phyloP scores from a whole-genome alignment of 2,888 invertebrate species.

The Erebia ligea region DNA sequence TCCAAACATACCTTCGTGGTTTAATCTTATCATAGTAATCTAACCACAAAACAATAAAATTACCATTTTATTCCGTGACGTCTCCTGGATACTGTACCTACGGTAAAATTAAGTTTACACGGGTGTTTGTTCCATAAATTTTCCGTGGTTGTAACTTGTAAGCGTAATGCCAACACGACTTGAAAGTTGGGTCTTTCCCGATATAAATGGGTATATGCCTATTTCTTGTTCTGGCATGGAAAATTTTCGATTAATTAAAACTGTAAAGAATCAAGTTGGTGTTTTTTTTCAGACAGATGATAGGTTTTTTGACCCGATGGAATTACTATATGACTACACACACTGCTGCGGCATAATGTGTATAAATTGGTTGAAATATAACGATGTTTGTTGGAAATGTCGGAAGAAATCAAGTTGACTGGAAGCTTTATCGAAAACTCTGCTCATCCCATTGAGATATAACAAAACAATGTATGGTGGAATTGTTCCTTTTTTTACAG shows the following conservation, averaged over 20 bases:
- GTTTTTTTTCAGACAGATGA: background rate
- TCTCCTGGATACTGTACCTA: background rate
- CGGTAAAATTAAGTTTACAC: background rate
- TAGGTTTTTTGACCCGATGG: too few relatives aligned
- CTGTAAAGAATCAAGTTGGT: background rate
- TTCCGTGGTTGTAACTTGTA: background rate
- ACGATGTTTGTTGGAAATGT: too few relatives aligned
- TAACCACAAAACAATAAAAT: constrained; percentile 7
- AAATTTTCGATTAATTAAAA: background rate
- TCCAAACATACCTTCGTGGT: background rate
- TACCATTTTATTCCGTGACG: constrained; percentile 7
- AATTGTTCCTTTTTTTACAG: too few relatives aligned
- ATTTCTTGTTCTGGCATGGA: background rate
- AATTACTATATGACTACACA: too few relatives aligned
- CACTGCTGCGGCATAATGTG: too few relatives aligned
- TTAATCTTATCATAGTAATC: background rate
- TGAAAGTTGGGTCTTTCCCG: constrained; percentile 19
- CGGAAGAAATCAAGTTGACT: too few relatives aligned
- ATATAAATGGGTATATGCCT: background rate
- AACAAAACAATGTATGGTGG: too few relatives aligned
- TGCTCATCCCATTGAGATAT: too few relatives aligned
- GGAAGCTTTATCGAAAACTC: too few relatives aligned
- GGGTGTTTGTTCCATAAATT: constrained; percentile 8
- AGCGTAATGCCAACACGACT: background rate
- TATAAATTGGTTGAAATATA: too few relatives aligned